phyloP scores from a whole-genome alignment of 2,888 invertebrate species.

The Eudemis profundana region DNA sequence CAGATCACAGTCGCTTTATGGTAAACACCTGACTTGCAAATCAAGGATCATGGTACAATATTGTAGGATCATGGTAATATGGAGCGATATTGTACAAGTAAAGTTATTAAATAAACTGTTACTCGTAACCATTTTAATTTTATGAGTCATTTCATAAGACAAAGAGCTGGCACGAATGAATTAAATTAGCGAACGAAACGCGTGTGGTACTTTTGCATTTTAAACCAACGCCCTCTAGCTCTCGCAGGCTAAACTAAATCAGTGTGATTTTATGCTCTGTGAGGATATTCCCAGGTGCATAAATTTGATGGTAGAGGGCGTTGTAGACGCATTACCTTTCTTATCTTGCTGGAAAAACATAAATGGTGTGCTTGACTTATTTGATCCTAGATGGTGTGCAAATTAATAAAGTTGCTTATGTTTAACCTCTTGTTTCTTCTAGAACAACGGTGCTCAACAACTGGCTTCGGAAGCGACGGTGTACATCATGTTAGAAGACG shows the following conservation, averaged over 20 bases:
- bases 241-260: not conserved
- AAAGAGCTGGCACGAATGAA: no score
- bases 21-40: no score
- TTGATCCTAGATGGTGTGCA: conserved; percentile 35
- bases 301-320: conserved; percentile 22
- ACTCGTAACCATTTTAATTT: no score
- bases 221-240: conserved; percentile 12
- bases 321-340: not conserved
- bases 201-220: no score
- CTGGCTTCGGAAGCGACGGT: conserved; percentile 97
- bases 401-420: not conserved
- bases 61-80: no score
- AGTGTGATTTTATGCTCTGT: not conserved
- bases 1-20: no score
- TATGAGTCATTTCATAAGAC: no score
- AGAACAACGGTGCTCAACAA: conserved; percentile 98
- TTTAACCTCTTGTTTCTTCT: conserved; percentile 43
- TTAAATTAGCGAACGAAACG: no score
- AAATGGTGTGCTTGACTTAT: conserved; percentile 33
- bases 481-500: conserved; percentile 96
- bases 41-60: no score
- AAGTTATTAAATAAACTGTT: no score
- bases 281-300: not conserved
- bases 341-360: not conserved
- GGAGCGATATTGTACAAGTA: no score